Evolutionary conservation across 1,140 invertebrate genomes (phyloP).

Genomic region (Aphelinus atriplicis): DNA sequence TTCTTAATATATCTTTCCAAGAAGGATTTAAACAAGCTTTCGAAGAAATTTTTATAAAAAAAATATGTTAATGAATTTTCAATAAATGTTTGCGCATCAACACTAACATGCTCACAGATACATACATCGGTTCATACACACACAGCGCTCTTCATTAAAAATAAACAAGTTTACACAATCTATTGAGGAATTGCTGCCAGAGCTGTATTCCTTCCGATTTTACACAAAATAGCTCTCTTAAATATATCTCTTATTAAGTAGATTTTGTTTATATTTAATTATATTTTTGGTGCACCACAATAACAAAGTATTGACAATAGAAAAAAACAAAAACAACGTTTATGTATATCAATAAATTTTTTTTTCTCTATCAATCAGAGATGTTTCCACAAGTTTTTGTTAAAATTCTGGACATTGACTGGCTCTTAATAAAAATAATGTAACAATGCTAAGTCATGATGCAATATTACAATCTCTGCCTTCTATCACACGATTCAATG

Average conservation of each 20-base stretch:
- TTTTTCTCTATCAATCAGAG: background rate
- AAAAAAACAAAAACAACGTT: background rate
- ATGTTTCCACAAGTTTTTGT: slow-evolving; percentile 21
- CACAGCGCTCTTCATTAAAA: slow-evolving; percentile 21
- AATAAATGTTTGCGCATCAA: background rate
- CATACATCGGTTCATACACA: background rate
- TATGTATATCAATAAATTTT: background rate
- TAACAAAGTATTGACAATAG: background rate
- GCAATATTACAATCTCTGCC: slow-evolving; percentile 14
- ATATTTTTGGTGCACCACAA: slow-evolving; percentile 9
- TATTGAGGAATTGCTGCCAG: slow-evolving; percentile 43
- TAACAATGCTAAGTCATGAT: slow-evolving; percentile 30
- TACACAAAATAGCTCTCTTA: slow-evolving; percentile 42
- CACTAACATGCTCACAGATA: background rate
- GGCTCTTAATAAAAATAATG: slow-evolving; percentile 10
- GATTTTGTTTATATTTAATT: background rate
- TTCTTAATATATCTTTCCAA: no score
- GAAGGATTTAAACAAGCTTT: no score
- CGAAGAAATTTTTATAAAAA: no score
- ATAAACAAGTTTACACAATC: slow-evolving; percentile 31
- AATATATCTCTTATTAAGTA: slow-evolving; percentile 12
- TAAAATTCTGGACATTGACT: slow-evolving; percentile 28
- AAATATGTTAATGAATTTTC: no score
- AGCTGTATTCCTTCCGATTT: slow-evolving; percentile 42
- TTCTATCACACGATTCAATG: slow-evolving; percentile 14